Conservation (phyloP, 1,140 invertebrate genomes). For the Achroia grisella region DNA sequence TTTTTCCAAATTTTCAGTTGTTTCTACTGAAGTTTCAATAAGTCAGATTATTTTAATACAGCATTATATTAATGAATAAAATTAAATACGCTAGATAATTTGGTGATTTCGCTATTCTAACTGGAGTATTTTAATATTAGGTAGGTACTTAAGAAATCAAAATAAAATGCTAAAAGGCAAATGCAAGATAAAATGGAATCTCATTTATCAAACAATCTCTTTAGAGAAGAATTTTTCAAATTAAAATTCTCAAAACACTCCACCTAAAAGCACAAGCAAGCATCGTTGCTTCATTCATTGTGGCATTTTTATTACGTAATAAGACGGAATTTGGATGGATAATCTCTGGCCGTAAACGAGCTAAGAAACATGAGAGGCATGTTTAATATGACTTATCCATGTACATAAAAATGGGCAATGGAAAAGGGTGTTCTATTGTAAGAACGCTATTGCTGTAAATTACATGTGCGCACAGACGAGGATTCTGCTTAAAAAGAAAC, state of each 20-base stretch:
- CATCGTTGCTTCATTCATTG: conserved; percentile 32
- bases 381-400: conserved; percentile 34
- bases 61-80: no score
- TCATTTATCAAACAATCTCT: conserved; percentile 6
- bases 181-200: conserved; percentile 3
- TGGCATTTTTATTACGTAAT: conserved; percentile 50
- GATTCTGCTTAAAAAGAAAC: not conserved
- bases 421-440: no score
- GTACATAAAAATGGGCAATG: conserved; percentile 9
- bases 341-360: conserved; percentile 42
- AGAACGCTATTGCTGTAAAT: not conserved
- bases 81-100: no score
- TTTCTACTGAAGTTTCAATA: no score
- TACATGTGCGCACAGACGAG: not conserved
- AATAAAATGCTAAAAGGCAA: not conserved
- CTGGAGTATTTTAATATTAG: no score
- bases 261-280: conserved; percentile 23
- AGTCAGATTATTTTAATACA: no score
- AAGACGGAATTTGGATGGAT: conserved; percentile 42
- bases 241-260: conserved; percentile 39
- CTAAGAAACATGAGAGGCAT: conserved; percentile 26
- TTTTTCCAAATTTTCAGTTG: no score
- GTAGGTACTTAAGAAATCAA: no score
- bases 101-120: no score
- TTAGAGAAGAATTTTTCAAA: conserved; percentile 23